A percentile compares a stretch with the other conserved stretches of the same genome.
phyloP scores from a whole-genome alignment of 1,140 invertebrate genomes.

The Meloidogyne floridensis region DNA sequence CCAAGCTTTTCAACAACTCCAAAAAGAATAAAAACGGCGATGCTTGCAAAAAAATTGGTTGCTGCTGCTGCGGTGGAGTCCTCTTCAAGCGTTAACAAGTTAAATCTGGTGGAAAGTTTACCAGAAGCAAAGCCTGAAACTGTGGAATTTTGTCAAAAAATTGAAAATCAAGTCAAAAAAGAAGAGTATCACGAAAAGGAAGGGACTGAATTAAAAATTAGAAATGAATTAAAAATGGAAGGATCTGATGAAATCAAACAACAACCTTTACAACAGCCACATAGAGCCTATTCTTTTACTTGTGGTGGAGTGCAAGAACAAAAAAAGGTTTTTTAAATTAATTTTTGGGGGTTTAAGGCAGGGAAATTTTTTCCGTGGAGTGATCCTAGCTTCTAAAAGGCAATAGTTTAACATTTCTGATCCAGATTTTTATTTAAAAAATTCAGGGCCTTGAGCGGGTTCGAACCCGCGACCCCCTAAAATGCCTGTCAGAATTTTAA shows the following conservation, averaged over 20 bases:
- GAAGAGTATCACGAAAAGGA: constrained; percentile 17
- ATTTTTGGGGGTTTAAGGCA: neutral
- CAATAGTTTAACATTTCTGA: neutral
- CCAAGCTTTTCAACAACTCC: constrained; percentile 23
- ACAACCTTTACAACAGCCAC: neutral
- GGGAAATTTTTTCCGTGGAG: no score
- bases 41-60: constrained; percentile 37
- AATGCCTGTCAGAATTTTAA: neutral
- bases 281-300: constrained; percentile 7
- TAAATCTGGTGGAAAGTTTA: neutral
- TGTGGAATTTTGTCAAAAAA: neutral
- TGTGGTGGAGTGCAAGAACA: constrained; percentile 16
- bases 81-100: neutral
- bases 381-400: no score
- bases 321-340: constrained; percentile 22
- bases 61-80: constrained; percentile 30
- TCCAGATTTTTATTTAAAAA: neutral
- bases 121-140: neutral
- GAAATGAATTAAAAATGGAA: constrained; percentile 12
- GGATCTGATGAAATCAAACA: constrained; percentile 15
- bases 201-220: neutral
- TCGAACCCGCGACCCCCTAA: neutral
- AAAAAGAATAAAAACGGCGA: constrained; percentile 42
- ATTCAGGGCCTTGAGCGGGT: no score
- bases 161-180: constrained; percentile 24